These are phyloP conservation scores for Apeira syringaria DNA, from an alignment of 2,888 invertebrate genomes.

Conservation along the genomic window DNA sequence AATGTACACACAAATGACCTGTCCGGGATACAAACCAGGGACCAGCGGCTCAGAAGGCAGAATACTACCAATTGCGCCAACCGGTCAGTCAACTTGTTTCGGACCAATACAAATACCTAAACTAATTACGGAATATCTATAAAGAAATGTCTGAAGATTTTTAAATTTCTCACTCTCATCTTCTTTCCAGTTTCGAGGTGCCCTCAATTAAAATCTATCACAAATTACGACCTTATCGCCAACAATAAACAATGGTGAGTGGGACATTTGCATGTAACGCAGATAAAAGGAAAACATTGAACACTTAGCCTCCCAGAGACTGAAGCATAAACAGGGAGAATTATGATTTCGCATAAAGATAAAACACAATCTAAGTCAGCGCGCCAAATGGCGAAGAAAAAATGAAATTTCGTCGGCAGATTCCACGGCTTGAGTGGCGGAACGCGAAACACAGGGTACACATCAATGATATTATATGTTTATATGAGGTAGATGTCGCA, in stretches of 20 bases:
- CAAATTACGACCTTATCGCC: slow-evolving; percentile 58
- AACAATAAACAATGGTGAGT: slow-evolving; percentile 63
- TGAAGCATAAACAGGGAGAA: slow-evolving; percentile 74
- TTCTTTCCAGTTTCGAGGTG: slow-evolving; percentile 22
- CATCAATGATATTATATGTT: too few relatives aligned
- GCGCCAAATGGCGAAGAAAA: slow-evolving; percentile 75
- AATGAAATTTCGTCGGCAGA: slow-evolving; percentile 69
- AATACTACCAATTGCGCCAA: too few relatives aligned
- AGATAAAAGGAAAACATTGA: slow-evolving; percentile 66
- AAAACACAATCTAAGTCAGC: slow-evolving; percentile 78
- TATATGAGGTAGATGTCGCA: too few relatives aligned
- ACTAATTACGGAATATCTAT: slow-evolving; percentile 16
- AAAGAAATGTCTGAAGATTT: slow-evolving; percentile 18
- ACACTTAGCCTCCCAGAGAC: slow-evolving; percentile 58
- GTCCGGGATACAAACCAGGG: too few relatives aligned
- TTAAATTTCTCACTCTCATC: slow-evolving; percentile 20
- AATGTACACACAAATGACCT: too few relatives aligned
- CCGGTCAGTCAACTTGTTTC: slow-evolving; percentile 57
- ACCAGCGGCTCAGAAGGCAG: too few relatives aligned
- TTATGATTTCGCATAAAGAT: slow-evolving; percentile 81
- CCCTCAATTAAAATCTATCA: slow-evolving; percentile 54
- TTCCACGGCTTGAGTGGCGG: slow-evolving; percentile 51
- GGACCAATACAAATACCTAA: slow-evolving; percentile 37
- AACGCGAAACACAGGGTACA: slow-evolving; percentile 60
- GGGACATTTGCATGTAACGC: slow-evolving; percentile 62